Conservation (phyloP, 2,113 vertebrate genomes). For the Melanocharis versteri region DNA sequence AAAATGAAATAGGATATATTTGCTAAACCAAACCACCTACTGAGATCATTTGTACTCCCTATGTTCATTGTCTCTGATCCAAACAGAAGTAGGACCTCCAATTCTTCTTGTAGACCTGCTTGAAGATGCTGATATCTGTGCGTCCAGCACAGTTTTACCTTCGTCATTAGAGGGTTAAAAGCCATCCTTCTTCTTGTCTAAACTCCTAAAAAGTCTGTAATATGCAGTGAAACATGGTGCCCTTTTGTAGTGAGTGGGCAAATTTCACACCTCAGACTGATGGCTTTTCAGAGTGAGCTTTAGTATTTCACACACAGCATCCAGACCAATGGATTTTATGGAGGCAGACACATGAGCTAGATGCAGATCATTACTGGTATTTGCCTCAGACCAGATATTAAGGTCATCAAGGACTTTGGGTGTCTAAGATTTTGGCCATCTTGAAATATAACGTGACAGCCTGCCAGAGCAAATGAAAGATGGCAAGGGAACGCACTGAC, state of each 20-base stretch:
- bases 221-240: accelerated
- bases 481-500: neutral
- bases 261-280: neutral
- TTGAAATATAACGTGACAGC: neutral
- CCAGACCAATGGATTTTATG: neutral
- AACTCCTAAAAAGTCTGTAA: neutral
- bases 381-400: neutral
- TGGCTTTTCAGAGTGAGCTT: neutral
- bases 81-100: neutral
- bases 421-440: neutral
- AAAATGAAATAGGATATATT: neutral
- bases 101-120: neutral
- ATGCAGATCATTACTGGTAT: neutral
- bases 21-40: neutral
- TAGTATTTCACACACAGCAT: neutral
- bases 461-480: neutral
- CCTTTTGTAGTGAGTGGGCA: neutral
- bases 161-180: neutral
- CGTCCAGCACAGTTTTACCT: neutral
- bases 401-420: neutral
- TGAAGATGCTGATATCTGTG: neutral
- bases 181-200: neutral
- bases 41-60: neutral
- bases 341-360: neutral
- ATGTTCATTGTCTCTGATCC: neutral